Evolutionary conservation across 2,888 invertebrate species (phyloP), one percentile per base, ranked within the genome.

Genomic region (Petrophora chlorosata): DNA sequence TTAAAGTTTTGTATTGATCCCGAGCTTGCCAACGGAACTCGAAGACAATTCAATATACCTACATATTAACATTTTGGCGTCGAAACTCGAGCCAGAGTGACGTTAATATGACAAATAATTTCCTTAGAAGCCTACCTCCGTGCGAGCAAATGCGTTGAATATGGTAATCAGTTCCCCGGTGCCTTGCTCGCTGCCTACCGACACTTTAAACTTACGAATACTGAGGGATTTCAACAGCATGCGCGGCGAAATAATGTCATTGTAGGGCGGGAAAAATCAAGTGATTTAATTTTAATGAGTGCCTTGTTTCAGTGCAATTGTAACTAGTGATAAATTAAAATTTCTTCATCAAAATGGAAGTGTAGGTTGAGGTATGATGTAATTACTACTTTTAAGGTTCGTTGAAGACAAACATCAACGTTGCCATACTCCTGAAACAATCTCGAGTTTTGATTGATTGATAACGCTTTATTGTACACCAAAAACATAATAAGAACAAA

Each of bases 61-160:
- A 77, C 79, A 81, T 79, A 84, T 85, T 83, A 87, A 77, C 79
- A 81, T 80, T 75, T 73, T 64, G 66, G 65, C 73, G 72, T 75
- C 68, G 79, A 78, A 83, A 81, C 77, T 79, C 76, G 66, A 66
- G 66, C 63, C 51, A 60, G 77, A 85, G 79, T 85, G 87, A 88
- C 87, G 82, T 87, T 87, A 87, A 87, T 87, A 84, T 87, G 87
- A 87, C 85, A 87, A 87, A 87, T 85, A 83, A 86, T 86, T 86
- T 83, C 82, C 82, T 77, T 67, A 68, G 71, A 73, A 80, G 86
- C 83, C 84, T 82, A 83, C 79, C 70, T 73, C 67, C 65, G 68
- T 61, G 39, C 49, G 65, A 65, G 77, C 78, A 76, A 82, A 83
- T 80, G 82, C 80, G 81, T 78, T 79, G 84, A 85, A 86, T 86